Conservation (phyloP, 2,888 invertebrate genomes). For the Corbicula japonica region DNA sequence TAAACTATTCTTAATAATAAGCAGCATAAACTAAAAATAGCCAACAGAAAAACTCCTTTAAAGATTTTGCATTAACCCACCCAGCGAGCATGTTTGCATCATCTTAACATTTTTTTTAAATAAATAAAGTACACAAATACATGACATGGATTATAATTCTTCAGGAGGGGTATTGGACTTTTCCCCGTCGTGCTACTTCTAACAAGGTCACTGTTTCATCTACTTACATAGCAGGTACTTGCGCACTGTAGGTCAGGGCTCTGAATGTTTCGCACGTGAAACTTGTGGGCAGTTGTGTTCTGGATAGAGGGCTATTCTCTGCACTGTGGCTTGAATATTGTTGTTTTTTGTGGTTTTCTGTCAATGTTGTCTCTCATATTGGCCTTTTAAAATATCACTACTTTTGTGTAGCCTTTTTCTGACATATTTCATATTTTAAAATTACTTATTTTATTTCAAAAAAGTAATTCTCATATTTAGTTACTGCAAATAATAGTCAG, state of each 20-base stretch:
- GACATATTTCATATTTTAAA: not conserved
- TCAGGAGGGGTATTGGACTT: conserved; percentile 67
- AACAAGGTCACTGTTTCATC: conserved; percentile 39
- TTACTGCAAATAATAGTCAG: too few species aligned
- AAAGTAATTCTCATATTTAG: too few species aligned
- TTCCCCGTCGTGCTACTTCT: conserved; percentile 57
- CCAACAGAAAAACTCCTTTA: too few species aligned
- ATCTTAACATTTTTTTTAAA: too few species aligned
- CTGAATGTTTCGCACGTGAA: conserved; percentile 8
- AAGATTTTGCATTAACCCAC: too few species aligned
- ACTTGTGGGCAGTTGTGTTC: conserved; percentile 4
- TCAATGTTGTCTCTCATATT: conserved; percentile 1
- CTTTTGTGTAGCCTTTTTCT: not conserved
- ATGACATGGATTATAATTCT: not conserved
- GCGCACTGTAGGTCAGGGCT: conserved; percentile 9
- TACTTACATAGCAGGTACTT: conserved; percentile 55
- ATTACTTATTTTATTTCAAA: not conserved
- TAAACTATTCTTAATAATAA: too few species aligned
- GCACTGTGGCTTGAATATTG: not conserved
- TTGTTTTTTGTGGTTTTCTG: not conserved
- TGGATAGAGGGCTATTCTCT: not conserved
- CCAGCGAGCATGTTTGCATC: too few species aligned
- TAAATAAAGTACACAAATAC: not conserved
- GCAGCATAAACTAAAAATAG: too few species aligned
- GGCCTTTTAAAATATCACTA: not conserved